Evolutionary conservation across 2,113 vertebrate species (phyloP).

Genomic region (Pollachius pollachius): DNA sequence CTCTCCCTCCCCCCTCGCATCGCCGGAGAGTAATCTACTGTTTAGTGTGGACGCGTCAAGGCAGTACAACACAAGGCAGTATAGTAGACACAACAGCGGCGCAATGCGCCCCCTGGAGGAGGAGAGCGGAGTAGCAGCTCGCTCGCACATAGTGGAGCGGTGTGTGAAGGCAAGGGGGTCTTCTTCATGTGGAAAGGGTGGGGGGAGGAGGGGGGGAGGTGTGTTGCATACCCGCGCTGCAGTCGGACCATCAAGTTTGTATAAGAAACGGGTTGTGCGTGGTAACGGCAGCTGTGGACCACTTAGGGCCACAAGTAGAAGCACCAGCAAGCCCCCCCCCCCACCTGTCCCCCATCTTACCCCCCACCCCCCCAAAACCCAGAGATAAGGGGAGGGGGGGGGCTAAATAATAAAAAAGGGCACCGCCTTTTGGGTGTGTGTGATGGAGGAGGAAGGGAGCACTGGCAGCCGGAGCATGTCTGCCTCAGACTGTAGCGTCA

Average conservation of each 20-base stretch:
- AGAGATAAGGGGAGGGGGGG: slow-evolving; percentile 41
- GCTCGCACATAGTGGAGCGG: too few relatives aligned
- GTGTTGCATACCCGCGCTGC: slow-evolving; percentile 53
- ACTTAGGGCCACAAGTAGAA: slow-evolving; percentile 52
- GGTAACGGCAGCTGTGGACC: slow-evolving; percentile 65
- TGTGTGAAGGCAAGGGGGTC: not conserved
- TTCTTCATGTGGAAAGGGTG: not conserved
- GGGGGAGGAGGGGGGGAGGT: not conserved
- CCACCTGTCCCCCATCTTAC: not conserved
- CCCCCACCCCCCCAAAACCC: slow-evolving; percentile 33
- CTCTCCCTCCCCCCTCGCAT: too few relatives aligned
- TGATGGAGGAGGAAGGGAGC: slow-evolving; percentile 54
- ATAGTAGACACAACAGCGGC: too few relatives aligned
- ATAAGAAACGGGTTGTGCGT: slow-evolving; percentile 63
- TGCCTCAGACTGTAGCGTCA: slow-evolving; percentile 75
- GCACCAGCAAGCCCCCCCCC: slow-evolving; percentile 31
- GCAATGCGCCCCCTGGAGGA: not conserved
- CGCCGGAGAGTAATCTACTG: too few relatives aligned
- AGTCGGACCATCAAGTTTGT: slow-evolving; percentile 73
- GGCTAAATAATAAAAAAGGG: slow-evolving; percentile 17
- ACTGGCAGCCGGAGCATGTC: slow-evolving; percentile 68
- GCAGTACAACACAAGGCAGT: too few relatives aligned
- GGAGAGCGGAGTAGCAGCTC: not conserved
- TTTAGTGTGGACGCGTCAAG: too few relatives aligned
- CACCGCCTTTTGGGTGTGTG: slow-evolving; percentile 54